Evolutionary conservation across 2,797 vertebrate genomes (phyloP), one percentile per base, ranked within the genome.

Genomic region (Amblyopsis hoosieri): DNA sequence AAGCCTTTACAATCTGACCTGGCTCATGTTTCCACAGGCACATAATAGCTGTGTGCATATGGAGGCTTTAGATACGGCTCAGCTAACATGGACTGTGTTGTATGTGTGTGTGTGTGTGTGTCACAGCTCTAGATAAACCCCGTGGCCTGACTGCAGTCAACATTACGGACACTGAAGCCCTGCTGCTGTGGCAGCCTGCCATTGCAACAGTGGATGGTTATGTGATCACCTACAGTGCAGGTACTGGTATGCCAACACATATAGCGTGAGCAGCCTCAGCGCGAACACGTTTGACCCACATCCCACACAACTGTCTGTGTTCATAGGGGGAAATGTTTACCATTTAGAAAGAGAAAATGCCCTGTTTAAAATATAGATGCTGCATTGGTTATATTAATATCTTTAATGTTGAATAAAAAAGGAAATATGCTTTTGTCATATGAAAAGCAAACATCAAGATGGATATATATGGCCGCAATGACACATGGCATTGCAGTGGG

Each of bases 201-300:
- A 95, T 98, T 0, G 96, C 97, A 7, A 92, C 95, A 0, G 95
- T 98, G 57, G 97, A 99, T 3, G 95, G 90, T 61, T 99, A 99
- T 0, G 78, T 99, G 69, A 94, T 99, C 87, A 95, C 95, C 70
- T 98, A 97, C 63, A 87, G 88, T 0, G 91, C 94, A 19, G 94
- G 95, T 75, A 83, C 84, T 42, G 96, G 97, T 98, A 91, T 15
- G 54, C 50, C 13, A 5, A 45, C 15, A 46, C 11, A 10, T 9
- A n/a, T 19, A 17, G 15, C 29, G 17, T 23, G 2, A 29, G 52
- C 8, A 54, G 52, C 54, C 10, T n/a, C 50, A 53, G 11, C 54
- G 4, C 47, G 7, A 54, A 12, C 12, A 10, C 47, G 6, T 53
- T 11, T 57, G 23, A 29, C 23, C 23, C 23, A 29, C 3, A 29